Evolutionary conservation across 1,140 invertebrate species (phyloP).

Genomic region (Teleopsis dalmanni): DNA sequence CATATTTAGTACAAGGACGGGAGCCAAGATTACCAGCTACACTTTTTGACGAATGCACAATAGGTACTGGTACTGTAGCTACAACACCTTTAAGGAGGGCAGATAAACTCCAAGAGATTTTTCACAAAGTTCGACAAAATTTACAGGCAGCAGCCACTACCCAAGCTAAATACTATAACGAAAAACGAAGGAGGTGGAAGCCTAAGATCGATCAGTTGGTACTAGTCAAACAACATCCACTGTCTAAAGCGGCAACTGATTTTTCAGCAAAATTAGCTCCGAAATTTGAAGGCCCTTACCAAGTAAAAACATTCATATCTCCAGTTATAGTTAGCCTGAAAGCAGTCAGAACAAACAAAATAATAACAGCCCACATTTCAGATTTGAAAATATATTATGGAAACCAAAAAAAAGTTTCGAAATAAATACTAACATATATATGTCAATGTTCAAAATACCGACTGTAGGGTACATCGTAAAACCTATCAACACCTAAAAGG

Average conservation of each 20-base stretch:
- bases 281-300: not conserved
- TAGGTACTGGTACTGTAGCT: not conserved
- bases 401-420: no score
- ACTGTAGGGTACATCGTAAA: no score
- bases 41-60: not conserved
- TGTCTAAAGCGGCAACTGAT: not conserved
- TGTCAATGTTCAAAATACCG: no score
- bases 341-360: not conserved
- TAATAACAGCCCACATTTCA: not conserved
- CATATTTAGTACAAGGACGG: not conserved
- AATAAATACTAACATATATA: no score
- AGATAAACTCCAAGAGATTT: not conserved
- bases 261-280: conserved; percentile 3
- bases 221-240: not conserved
- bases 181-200: not conserved
- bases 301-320: not conserved
- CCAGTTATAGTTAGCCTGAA: not conserved
- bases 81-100: no score
- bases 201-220: not conserved
- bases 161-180: not conserved
- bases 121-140: not conserved
- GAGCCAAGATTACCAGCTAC: not conserved
- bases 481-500: no score
- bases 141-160: not conserved
- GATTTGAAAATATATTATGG: no score